Evolutionary conservation across 2,888 invertebrate species (phyloP).

Genomic region (Dryocosmus kuriphilus): DNA sequence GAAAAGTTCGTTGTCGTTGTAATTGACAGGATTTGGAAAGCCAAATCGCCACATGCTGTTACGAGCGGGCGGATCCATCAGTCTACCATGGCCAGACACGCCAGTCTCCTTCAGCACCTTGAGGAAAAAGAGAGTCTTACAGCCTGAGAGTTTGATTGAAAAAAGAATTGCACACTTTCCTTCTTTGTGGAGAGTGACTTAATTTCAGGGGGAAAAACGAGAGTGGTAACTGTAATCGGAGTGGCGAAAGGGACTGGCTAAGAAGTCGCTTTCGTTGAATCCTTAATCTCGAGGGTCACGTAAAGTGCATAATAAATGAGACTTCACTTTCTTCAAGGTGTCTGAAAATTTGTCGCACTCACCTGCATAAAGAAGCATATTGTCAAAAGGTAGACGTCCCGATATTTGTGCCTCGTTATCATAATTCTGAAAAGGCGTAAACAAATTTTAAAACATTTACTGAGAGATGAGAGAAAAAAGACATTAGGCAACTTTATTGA

Average conservation of each 20-base stretch:
- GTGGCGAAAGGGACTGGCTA: constrained; percentile 37
- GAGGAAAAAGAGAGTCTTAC: constrained; percentile 1
- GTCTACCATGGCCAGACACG: constrained; percentile 88
- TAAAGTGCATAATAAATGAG: constrained; percentile 22
- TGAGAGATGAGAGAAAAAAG: too few relatives aligned
- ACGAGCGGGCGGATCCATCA: constrained; percentile 95
- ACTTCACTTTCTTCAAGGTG: constrained; percentile 36
- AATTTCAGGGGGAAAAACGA: constrained; percentile 21
- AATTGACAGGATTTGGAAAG: constrained; percentile 95
- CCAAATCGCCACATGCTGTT: constrained; percentile 98
- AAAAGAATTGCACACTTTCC: background rate
- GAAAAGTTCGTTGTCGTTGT: constrained; percentile 95
- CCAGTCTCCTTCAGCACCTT: constrained; percentile 52
- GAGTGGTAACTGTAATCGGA: constrained; percentile 23
- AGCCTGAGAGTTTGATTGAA: background rate
- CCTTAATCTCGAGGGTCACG: constrained; percentile 37
- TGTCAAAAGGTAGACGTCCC: constrained; percentile 30
- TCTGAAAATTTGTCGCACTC: constrained; percentile 8
- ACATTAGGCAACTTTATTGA: too few relatives aligned
- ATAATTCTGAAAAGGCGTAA: constrained; percentile 18
- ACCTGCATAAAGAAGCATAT: constrained; percentile 26
- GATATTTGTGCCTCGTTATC: constrained; percentile 10
- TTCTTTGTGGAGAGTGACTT: constrained; percentile 12
- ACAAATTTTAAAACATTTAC: background rate
- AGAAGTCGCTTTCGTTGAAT: constrained; percentile 31